Percentiles rank a stretch among this genome's conserved stretches.
These are phyloP conservation scores for Gasteruption jaculator DNA, from an alignment of 2,888 invertebrate species.

Conservation along the genomic window DNA sequence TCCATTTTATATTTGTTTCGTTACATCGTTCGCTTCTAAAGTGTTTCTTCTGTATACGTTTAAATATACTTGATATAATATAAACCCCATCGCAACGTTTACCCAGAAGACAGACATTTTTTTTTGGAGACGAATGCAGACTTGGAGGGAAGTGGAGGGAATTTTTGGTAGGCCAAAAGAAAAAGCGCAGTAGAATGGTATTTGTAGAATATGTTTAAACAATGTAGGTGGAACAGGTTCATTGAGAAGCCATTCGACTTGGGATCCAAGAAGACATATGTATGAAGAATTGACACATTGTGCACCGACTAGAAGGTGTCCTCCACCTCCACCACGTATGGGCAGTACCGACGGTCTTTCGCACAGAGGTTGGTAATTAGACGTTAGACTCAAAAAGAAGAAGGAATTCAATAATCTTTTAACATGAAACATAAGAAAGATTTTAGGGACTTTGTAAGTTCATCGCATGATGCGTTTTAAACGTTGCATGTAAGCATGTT, in stretches of 20 bases:
- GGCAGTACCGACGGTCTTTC: slow-evolving; percentile 56
- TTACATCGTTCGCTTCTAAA: slow-evolving; percentile 2
- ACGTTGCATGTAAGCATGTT: slow-evolving; percentile 5
- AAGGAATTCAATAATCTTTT: slow-evolving; percentile 15
- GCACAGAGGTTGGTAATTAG: slow-evolving; percentile 50
- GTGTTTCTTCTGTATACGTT: too few species aligned
- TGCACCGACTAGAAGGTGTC: slow-evolving; percentile 52
- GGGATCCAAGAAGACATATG: slow-evolving; percentile 87
- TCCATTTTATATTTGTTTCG: slow-evolving; percentile 12
- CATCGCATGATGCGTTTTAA: too few species aligned
- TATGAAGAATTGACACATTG: slow-evolving; percentile 80
- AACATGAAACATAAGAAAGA: neutral
- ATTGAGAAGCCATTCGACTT: slow-evolving; percentile 67
- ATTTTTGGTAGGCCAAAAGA: slow-evolving; percentile 44
- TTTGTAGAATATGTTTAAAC: slow-evolving; percentile 37
- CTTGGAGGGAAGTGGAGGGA: neutral
- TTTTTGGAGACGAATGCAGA: neutral
- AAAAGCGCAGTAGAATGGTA: slow-evolving; percentile 43
- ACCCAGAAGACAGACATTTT: too few species aligned
- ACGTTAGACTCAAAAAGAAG: slow-evolving; percentile 21
- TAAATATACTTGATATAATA: too few species aligned
- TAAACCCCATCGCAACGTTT: too few species aligned
- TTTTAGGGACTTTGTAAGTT: too few species aligned
- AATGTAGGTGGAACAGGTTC: slow-evolving; percentile 55
- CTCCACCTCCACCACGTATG: slow-evolving; percentile 55